A percentile compares a stretch with the other conserved stretches of the same genome.
Conservation (phyloP, 2,113 vertebrate species). For the Bagarius yarrelli region DNA sequence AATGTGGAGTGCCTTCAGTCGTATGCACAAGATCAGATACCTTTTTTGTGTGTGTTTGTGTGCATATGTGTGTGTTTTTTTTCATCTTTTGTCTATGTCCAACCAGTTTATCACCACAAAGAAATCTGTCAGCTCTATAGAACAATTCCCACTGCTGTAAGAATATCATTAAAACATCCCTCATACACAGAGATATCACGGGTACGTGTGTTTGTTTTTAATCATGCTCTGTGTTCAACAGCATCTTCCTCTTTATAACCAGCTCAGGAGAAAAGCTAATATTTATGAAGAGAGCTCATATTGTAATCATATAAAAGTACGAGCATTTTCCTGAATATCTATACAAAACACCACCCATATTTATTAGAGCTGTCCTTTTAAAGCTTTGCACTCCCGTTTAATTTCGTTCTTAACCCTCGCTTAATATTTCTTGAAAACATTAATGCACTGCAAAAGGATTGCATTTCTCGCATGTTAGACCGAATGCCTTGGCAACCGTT, state of each 20-base stretch:
- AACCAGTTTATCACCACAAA: conserved; percentile 12
- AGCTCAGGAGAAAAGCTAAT: conserved; percentile 57
- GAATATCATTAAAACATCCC: conserved; percentile 31
- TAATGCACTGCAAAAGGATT: conserved; percentile 8
- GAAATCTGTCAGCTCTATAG: conserved; percentile 8
- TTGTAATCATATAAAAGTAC: conserved; percentile 35
- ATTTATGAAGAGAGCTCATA: conserved; percentile 63
- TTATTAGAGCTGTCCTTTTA: conserved; percentile 13
- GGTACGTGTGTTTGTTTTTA: conserved; percentile 1
- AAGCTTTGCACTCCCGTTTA: conserved; percentile 14
- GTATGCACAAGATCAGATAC: conserved; percentile 47
- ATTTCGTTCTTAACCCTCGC: conserved; percentile 24
- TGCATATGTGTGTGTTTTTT: background rate
- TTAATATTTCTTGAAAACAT: conserved; percentile 43
- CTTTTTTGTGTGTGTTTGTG: background rate
- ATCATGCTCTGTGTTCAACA: conserved; percentile 40
- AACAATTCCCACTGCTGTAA: conserved; percentile 12
- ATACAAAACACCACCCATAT: conserved; percentile 20
- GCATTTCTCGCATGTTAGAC: background rate
- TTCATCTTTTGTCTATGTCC: background rate
- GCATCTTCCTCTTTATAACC: conserved; percentile 10
- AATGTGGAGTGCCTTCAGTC: conserved; percentile 4
- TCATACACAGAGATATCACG: conserved; percentile 5
- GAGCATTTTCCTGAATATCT: conserved; percentile 26
- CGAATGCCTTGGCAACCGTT: background rate